Conservation (phyloP, 2,797 vertebrate species). For the Helarctos malayanus region DNA sequence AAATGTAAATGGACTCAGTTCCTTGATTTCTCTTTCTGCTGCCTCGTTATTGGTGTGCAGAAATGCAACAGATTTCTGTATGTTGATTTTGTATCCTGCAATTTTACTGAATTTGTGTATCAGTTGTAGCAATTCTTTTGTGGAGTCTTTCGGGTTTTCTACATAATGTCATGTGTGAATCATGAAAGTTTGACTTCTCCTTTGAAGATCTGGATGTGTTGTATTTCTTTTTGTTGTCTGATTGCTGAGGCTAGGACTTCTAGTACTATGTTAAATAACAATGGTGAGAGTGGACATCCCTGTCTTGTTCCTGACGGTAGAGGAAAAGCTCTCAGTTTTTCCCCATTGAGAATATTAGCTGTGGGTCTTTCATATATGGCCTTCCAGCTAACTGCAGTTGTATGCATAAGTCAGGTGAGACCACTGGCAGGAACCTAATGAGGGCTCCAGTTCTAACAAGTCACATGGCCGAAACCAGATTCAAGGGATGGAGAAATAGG, state of each 20-base stretch:
- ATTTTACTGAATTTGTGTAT: background rate
- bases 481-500: background rate
- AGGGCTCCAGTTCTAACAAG: conserved; percentile 55
- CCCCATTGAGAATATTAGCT: background rate
- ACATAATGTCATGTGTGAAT: background rate
- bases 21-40: background rate
- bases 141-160: background rate
- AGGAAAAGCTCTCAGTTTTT: background rate
- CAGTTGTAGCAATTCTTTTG: background rate
- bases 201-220: background rate
- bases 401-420: no score
- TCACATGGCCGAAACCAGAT: background rate
- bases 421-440: no score
- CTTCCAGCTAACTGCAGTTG: no score
- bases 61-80: background rate
- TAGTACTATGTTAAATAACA: background rate
- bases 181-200: background rate
- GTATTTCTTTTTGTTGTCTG: background rate
- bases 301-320: background rate
- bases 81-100: background rate
- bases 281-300: background rate
- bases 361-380: background rate
- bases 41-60: background rate
- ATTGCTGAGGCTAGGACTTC: background rate
- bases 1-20: background rate